A percentile compares a stretch with the other conserved stretches of the same genome.
These are phyloP conservation scores for Vandiemenella viatica DNA, from an alignment of 2,888 invertebrate genomes.

Conservation along the genomic window DNA sequence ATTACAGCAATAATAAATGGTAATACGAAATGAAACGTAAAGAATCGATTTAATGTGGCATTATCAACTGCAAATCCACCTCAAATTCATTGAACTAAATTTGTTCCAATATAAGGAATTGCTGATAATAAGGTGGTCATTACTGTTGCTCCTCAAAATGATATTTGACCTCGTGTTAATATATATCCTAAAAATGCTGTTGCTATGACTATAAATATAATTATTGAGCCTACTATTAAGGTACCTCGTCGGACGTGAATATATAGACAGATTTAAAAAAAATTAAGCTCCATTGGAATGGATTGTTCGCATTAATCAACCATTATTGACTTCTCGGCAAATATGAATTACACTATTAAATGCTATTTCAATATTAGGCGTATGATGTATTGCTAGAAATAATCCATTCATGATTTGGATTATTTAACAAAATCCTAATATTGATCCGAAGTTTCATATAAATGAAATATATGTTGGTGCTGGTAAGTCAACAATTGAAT, in stretches of 20 bases:
- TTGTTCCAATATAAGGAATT: constrained; percentile 43
- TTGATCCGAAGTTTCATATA: constrained; percentile 57
- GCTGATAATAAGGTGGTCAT: constrained; percentile 61
- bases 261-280: constrained; percentile 55
- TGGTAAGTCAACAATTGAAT: constrained; percentile 9
- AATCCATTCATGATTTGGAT: constrained; percentile 52
- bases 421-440: constrained; percentile 44
- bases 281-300: constrained; percentile 59
- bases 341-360: constrained; percentile 53
- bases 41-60: no score
- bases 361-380: constrained; percentile 43
- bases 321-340: constrained; percentile 52
- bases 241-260: no score
- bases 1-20: no score
- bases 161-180: constrained; percentile 55
- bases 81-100: background rate
- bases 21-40: no score
- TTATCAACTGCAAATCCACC: no score
- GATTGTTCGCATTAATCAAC: constrained; percentile 46
- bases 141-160: constrained; percentile 66
- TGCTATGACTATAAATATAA: constrained; percentile 51
- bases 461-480: constrained; percentile 45
- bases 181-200: constrained; percentile 68
- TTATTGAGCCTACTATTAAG: constrained; percentile 48
- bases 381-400: constrained; percentile 55